Conservation (phyloP, 2,888 invertebrate species). For the Idaea aversata region DNA sequence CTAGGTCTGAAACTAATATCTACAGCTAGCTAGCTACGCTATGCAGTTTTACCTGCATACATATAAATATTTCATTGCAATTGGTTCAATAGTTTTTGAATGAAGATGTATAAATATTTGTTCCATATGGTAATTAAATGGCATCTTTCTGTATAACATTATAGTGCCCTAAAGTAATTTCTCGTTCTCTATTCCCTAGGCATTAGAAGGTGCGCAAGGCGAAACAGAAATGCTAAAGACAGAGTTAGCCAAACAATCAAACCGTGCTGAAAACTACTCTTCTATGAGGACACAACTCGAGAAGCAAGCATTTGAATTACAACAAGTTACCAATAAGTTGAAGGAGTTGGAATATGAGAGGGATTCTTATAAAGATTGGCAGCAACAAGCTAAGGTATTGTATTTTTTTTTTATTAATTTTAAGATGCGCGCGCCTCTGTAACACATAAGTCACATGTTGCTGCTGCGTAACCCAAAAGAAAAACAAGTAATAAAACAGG, state of each 20-base stretch:
- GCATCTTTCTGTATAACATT: neutral
- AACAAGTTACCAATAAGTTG: slow-evolving; percentile 60
- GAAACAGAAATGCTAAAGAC: slow-evolving; percentile 75
- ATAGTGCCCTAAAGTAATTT: neutral
- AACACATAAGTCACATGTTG: too few relatives aligned
- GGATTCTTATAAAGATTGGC: slow-evolving; percentile 74
- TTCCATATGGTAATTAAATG: neutral
- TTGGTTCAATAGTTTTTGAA: too few relatives aligned
- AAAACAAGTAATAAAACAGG: too few relatives aligned
- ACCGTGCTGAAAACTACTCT: slow-evolving; percentile 60
- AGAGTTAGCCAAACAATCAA: slow-evolving; percentile 58
- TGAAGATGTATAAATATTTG: too few relatives aligned
- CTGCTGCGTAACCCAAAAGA: too few relatives aligned
- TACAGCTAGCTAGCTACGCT: too few relatives aligned
- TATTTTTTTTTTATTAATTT: neutral
- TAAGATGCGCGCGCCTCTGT: too few relatives aligned
- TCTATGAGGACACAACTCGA: slow-evolving; percentile 60
- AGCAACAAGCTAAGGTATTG: slow-evolving; percentile 71
- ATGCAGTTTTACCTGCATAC: too few relatives aligned
- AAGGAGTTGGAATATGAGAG: slow-evolving; percentile 72
- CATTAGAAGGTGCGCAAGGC: slow-evolving; percentile 77
- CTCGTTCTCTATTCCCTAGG: slow-evolving; percentile 37
- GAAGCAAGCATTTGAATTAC: slow-evolving; percentile 66
- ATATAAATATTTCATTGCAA: too few relatives aligned
- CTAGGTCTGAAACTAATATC: too few relatives aligned